Evolutionary conservation across 2,797 vertebrate genomes (phyloP).

Genomic region (Helarctos malayanus): DNA sequence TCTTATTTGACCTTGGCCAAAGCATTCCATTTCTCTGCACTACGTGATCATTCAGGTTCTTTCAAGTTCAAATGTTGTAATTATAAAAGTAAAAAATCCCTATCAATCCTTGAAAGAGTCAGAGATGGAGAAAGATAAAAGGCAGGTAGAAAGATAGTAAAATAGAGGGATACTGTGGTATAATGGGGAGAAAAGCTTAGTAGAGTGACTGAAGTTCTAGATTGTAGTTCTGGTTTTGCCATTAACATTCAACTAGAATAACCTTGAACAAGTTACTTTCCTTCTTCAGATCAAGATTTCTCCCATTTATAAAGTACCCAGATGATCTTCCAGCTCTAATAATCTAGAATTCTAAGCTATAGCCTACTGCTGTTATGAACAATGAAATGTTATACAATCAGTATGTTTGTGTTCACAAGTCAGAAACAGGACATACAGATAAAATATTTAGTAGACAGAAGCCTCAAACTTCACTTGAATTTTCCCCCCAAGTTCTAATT

Average conservation of each 20-base stretch:
- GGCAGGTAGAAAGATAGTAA: neutral
- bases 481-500: neutral
- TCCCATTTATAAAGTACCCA: constrained; percentile 16
- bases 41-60: constrained; percentile 14
- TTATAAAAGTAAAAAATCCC: neutral
- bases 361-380: neutral
- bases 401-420: neutral
- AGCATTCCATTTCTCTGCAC: neutral
- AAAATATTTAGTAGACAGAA: constrained; percentile 58
- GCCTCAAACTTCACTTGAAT: neutral
- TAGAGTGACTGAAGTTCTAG: neutral
- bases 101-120: neutral
- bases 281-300: constrained; percentile 24
- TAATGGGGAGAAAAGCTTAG: neutral
- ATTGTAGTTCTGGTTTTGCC: neutral
- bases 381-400: constrained; percentile 15
- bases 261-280: neutral
- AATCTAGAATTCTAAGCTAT: constrained; percentile 27
- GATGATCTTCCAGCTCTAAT: constrained; percentile 3
- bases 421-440: constrained; percentile 34
- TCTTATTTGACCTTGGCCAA: neutral
- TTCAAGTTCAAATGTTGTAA: constrained; percentile 29
- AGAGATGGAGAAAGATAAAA: constrained; percentile 13
- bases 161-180: neutral
- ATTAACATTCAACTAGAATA: neutral